Evolutionary conservation across 2,113 vertebrate species (phyloP).

Genomic region (Isichthys henryi): DNA sequence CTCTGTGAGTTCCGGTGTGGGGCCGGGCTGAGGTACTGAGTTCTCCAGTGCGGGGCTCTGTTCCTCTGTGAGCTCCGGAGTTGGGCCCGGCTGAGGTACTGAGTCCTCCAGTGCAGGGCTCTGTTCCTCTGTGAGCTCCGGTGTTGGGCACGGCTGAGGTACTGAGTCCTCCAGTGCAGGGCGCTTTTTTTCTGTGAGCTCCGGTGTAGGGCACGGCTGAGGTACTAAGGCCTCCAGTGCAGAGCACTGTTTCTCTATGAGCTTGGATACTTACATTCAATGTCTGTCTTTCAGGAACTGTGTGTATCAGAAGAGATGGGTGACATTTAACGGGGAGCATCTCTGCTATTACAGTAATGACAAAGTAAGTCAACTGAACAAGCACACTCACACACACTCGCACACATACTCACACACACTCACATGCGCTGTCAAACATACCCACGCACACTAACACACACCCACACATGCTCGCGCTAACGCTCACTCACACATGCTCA

Average conservation of each 20-base stretch:
- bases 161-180: not conserved
- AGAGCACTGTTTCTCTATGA: not conserved
- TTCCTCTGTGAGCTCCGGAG: not conserved
- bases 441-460: too few species aligned
- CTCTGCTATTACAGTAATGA: conserved; percentile 90
- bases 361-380: conserved; percentile 60
- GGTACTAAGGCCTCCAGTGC: not conserved
- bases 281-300: conserved; percentile 62
- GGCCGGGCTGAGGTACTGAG: not conserved
- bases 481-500: conserved; percentile 21
- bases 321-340: conserved; percentile 80
- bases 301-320: conserved; percentile 91
- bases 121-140: not conserved
- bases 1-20: not conserved
- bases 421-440: too few species aligned
- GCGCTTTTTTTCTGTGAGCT: not conserved
- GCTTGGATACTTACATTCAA: not conserved
- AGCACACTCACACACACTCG: not conserved
- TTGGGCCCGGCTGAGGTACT: not conserved
- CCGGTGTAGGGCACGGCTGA: not conserved
- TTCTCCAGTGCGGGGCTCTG: not conserved
- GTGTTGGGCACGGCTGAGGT: not conserved
- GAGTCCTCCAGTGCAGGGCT: not conserved
- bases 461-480: not conserved
- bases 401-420: not conserved